Conservation (phyloP, 2,113 vertebrate species). For the Thermophis baileyi region DNA sequence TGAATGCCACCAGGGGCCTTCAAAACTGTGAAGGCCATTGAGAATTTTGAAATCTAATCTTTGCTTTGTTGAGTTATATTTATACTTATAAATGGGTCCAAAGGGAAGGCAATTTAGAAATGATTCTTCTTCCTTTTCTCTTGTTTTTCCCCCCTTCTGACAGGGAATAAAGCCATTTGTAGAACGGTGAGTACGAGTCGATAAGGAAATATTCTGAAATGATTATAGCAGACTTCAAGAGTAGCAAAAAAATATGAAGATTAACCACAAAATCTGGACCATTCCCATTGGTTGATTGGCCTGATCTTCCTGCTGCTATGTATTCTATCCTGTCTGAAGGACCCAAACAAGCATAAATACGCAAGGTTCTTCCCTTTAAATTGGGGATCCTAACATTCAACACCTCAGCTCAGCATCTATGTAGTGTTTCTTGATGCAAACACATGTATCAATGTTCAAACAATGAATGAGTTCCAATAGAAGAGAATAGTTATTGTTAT, state of each 20-base stretch:
- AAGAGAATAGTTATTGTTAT: neutral
- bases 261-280: neutral
- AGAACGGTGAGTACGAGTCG: slow-evolving; percentile 21
- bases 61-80: neutral
- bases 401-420: neutral
- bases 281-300: too few species aligned
- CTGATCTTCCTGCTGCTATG: neutral
- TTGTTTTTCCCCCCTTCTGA: slow-evolving; percentile 31
- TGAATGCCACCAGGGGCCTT: neutral
- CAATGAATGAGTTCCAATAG: neutral
- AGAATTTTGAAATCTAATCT: neutral
- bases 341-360: neutral
- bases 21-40: neutral
- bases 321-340: neutral
- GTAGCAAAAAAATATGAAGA: neutral
- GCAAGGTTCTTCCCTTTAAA: neutral
- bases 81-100: neutral
- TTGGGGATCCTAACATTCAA: neutral
- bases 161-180: slow-evolving; percentile 41
- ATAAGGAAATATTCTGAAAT: neutral
- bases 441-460: neutral
- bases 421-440: neutral
- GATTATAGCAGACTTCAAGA: neutral
- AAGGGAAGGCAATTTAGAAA: neutral
- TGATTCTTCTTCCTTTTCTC: neutral